These are phyloP conservation scores for Lepidotrigona ventralis DNA, from an alignment of 1,140 invertebrate genomes.

Conservation along the genomic window DNA sequence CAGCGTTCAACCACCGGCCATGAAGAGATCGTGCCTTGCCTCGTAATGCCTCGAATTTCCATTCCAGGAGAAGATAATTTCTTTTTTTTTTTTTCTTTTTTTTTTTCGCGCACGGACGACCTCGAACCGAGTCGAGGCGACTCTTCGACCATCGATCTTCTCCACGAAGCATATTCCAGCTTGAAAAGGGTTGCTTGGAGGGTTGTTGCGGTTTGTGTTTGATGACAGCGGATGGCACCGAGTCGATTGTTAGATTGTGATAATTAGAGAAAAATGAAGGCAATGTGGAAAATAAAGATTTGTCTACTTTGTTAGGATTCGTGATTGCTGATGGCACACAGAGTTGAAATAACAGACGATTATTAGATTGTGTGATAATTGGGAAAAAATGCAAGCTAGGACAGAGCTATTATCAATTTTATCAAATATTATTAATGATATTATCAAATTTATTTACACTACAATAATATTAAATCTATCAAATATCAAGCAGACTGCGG, in stretches of 20 bases:
- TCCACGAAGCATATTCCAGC: background rate
- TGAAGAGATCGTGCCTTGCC: slow-evolving; percentile 17
- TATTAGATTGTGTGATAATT: no score
- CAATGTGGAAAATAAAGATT: no score
- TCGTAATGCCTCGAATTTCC: slow-evolving; percentile 29
- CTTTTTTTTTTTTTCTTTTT: background rate
- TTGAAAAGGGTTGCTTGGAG: background rate
- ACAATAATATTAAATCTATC: no score
- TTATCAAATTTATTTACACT: no score
- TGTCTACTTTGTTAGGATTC: no score
- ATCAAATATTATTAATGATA: no score
- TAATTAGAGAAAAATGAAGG: no score
- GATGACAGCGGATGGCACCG: background rate
- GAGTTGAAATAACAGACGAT: no score
- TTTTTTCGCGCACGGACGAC: background rate
- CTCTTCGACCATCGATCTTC: background rate
- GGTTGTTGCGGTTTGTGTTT: background rate
- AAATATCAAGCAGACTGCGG: no score
- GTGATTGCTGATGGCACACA: no score
- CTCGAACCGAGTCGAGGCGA: background rate
- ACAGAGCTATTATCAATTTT: no score
- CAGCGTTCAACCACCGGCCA: background rate
- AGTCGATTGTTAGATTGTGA: background rate
- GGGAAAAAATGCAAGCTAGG: no score
- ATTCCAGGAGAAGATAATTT: slow-evolving; percentile 8